Percentiles rank a stretch among this genome's conserved stretches.
Conservation (phyloP, 1,140 invertebrate species). For the Hypothenemus hampei region DNA sequence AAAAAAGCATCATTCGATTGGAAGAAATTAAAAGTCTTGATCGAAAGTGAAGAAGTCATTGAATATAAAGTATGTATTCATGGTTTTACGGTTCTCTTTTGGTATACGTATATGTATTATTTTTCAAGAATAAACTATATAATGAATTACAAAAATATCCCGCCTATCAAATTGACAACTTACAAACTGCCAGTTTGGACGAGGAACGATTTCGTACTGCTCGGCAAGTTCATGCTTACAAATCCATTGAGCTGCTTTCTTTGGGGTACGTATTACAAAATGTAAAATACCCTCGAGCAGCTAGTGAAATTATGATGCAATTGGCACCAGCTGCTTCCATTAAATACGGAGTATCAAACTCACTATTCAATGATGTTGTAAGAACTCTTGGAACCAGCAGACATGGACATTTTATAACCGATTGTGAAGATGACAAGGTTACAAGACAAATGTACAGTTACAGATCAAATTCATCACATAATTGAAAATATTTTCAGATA, state of each 20-base stretch:
- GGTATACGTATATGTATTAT: background rate
- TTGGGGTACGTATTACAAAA: constrained; percentile 51
- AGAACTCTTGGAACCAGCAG: constrained; percentile 68
- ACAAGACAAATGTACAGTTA: background rate
- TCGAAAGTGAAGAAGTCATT: constrained; percentile 45
- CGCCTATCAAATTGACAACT: constrained; percentile 3
- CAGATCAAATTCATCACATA: background rate
- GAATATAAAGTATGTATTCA: constrained; percentile 26
- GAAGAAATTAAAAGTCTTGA: constrained; percentile 67
- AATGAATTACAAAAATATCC: constrained; percentile 28
- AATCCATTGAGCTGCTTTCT: constrained; percentile 59
- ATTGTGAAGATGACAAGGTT: constrained; percentile 62
- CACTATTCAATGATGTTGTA: constrained; percentile 61
- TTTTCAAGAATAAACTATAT: constrained; percentile 29
- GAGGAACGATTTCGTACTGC: constrained; percentile 58
- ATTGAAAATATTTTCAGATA: constrained; percentile 48
- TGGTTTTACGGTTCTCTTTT: too few species aligned
- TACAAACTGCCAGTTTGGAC: constrained; percentile 47
- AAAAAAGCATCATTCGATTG: constrained; percentile 71
- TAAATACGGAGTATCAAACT: constrained; percentile 28
- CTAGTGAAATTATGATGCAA: constrained; percentile 18
- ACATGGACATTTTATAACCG: constrained; percentile 64
- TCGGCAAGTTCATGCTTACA: constrained; percentile 56
- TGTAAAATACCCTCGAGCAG: constrained; percentile 14
- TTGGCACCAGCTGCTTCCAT: constrained; percentile 25